Conservation (phyloP, 2,888 invertebrate species). For the Hecatera dysodea region DNA sequence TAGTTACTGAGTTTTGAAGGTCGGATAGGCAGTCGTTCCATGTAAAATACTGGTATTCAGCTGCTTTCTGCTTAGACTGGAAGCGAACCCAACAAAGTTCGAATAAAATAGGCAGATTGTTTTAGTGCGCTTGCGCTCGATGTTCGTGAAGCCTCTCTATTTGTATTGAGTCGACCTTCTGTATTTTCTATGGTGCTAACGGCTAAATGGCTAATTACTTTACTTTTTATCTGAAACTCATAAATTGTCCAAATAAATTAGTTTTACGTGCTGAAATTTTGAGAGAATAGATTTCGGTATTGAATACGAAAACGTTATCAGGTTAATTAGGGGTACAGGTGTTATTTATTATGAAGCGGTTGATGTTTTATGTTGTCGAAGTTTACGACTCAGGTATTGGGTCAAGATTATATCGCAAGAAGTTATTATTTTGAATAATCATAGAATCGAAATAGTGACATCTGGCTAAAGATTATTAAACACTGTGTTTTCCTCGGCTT, state of each 20-base stretch:
- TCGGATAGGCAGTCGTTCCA: no score
- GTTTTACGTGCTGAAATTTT: slow-evolving; percentile 63
- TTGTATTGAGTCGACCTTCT: not conserved
- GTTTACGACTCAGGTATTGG: not conserved
- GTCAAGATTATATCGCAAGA: no score
- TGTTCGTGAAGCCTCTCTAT: not conserved
- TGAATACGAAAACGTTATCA: slow-evolving; percentile 31
- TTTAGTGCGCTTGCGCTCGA: not conserved
- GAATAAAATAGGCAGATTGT: no score
- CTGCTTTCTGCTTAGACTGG: no score
- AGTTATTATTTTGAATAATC: no score
- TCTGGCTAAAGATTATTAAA: no score
- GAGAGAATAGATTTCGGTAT: slow-evolving; percentile 39
- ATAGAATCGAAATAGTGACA: no score
- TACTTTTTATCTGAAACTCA: slow-evolving; percentile 64
- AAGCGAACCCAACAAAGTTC: no score
- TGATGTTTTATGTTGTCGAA: not conserved
- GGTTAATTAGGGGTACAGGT: slow-evolving; percentile 23
- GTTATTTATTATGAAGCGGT: not conserved
- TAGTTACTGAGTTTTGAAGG: no score
- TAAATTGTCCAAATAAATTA: slow-evolving; percentile 68
- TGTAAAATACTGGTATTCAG: no score
- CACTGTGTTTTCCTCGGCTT: no score
- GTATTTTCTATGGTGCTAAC: not conserved
- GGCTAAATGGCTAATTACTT: slow-evolving; percentile 65